Conservation (phyloP, 2,888 invertebrate species). For the Mesoligia furuncula region DNA sequence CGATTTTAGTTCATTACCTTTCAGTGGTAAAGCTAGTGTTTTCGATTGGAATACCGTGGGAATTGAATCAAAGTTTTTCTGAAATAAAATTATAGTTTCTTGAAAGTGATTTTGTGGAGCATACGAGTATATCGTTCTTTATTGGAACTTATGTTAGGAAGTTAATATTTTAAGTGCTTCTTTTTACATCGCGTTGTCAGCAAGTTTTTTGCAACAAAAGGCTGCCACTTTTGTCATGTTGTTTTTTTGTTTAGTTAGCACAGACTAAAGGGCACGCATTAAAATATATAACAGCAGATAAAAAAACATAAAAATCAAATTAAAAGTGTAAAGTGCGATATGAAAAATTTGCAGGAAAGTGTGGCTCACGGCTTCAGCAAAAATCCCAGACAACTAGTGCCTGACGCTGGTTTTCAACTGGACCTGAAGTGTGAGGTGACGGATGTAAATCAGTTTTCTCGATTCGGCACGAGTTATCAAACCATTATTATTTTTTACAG, state of each 20-base stretch:
- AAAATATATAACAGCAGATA: no score
- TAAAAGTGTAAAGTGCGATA: no score
- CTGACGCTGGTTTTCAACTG: no score
- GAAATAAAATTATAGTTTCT: not conserved
- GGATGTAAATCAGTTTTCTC: not conserved
- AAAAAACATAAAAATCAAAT: no score
- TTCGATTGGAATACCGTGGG: not conserved
- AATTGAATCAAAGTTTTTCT: no score
- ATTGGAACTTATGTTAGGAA: not conserved
- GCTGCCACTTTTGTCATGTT: no score
- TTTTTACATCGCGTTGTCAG: not conserved
- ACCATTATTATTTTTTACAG: not conserved
- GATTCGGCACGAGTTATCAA: not conserved
- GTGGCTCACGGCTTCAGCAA: no score
- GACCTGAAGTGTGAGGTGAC: no score
- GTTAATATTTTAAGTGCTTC: not conserved
- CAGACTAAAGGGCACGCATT: no score
- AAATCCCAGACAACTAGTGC: no score
- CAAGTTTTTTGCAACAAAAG: not conserved
- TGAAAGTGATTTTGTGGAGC: not conserved
- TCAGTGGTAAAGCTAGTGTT: conserved; percentile 5
- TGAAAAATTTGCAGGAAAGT: no score
- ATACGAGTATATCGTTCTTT: not conserved
- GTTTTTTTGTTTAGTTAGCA: no score
- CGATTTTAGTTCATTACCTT: conserved; percentile 25